phyloP scores from a whole-genome alignment of 2,888 invertebrate genomes.

The Chelonus formosanus region DNA sequence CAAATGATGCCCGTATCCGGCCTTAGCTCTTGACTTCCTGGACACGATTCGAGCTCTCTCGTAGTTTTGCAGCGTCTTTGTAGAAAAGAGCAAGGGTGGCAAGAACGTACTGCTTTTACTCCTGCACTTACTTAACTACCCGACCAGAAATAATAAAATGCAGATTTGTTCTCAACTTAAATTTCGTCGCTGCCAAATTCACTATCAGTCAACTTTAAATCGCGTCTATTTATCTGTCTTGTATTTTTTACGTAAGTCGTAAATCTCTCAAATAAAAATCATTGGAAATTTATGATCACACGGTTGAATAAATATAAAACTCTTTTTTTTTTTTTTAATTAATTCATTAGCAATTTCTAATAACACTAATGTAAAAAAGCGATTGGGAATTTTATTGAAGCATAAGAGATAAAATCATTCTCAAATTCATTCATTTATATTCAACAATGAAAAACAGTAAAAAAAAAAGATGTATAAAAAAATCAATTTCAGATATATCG shows the following conservation, averaged over 20 bases:
- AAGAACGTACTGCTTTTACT: constrained; percentile 16
- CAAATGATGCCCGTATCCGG: constrained; percentile 61
- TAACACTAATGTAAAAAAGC: too few relatives aligned
- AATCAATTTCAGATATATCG: constrained; percentile 29
- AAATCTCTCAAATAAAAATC: too few relatives aligned
- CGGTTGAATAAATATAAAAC: too few relatives aligned
- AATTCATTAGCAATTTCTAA: too few relatives aligned
- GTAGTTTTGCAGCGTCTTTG: too few relatives aligned
- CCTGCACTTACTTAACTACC: constrained; percentile 53
- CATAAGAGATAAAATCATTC: neutral
- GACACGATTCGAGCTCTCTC: constrained; percentile 19
- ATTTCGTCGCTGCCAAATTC: constrained; percentile 16
- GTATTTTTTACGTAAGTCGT: too few relatives aligned
- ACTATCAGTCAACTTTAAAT: neutral
- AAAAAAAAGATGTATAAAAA: constrained; percentile 17
- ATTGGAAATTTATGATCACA: too few relatives aligned
- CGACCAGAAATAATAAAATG: constrained; percentile 60
- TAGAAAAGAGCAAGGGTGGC: constrained; percentile 26
- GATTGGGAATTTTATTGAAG: too few relatives aligned
- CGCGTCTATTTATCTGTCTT: constrained; percentile 16
- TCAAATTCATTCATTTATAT: constrained; percentile 2
- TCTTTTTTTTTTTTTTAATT: too few relatives aligned
- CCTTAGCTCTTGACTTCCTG: constrained; percentile 50
- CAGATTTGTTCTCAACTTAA: constrained; percentile 49
- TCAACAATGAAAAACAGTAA: neutral